phyloP scores from a whole-genome alignment of 2,113 vertebrate species.

The Corythaeola cristata region DNA sequence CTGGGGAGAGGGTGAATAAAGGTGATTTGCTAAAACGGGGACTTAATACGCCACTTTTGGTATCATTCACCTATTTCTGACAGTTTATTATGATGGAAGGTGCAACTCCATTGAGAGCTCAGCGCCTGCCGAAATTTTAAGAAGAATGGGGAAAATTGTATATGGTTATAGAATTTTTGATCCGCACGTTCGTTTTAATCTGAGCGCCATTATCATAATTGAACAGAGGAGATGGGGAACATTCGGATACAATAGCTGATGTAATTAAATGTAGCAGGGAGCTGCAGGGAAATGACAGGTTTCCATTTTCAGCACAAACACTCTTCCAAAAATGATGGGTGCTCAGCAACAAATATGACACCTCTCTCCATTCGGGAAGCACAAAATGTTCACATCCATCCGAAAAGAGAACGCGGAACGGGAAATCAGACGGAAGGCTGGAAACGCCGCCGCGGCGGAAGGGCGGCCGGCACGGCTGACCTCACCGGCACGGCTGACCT shows the following conservation, averaged over 20 bases:
- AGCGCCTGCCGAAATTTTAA: not conserved
- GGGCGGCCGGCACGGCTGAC: not conserved
- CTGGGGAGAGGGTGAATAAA: not conserved
- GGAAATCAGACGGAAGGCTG: not conserved
- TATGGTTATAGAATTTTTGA: not conserved
- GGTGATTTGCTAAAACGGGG: not conserved
- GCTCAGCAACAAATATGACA: slow-evolving; percentile 30
- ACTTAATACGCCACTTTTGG: not conserved
- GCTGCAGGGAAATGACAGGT: not conserved
- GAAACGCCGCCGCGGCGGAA: fast-evolving
- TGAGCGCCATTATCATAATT: not conserved
- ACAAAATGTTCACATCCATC: not conserved
- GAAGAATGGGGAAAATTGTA: not conserved
- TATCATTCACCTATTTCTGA: not conserved
- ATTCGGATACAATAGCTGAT: not conserved
- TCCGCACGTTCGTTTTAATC: not conserved
- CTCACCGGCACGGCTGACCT: not conserved
- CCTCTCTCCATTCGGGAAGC: not conserved
- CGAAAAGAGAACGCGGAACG: not conserved
- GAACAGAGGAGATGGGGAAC: not conserved
- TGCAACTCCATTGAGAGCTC: not conserved
- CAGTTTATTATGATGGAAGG: not conserved
- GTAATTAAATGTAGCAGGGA: not conserved
- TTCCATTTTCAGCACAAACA: slow-evolving; percentile 19
- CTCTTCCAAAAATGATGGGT: slow-evolving; percentile 20